These are phyloP conservation scores for Apogon hyalosoma DNA, from an alignment of 2,797 vertebrate species.

Conservation along the genomic window DNA sequence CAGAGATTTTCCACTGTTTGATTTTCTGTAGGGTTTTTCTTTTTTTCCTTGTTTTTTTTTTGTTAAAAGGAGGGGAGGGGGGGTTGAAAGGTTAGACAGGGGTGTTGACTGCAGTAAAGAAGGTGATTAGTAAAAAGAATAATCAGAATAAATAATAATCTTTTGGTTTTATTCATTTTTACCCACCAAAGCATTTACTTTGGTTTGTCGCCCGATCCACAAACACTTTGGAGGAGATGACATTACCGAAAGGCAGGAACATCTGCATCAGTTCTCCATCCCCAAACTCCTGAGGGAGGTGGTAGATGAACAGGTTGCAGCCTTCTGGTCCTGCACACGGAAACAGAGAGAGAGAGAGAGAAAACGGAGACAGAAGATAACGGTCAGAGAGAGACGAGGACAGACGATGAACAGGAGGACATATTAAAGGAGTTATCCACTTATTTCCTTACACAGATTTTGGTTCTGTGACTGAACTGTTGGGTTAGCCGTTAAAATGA, in stretches of 20 bases:
- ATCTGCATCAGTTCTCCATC: conserved; percentile 99
- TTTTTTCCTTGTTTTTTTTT: conserved; percentile 7
- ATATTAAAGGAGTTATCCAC: neutral
- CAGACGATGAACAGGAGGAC: neutral
- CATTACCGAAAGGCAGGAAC: conserved; percentile 99
- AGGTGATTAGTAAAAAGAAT: conserved; percentile 82
- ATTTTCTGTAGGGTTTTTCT: neutral
- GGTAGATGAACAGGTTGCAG: conserved; percentile 99
- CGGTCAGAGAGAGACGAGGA: conserved; percentile 19
- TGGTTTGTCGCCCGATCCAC: conserved; percentile 99
- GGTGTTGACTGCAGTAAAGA: conserved; percentile 79
- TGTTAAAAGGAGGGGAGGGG: conserved; percentile 54
- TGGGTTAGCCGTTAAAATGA: too few relatives aligned
- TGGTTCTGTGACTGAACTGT: neutral
- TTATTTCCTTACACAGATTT: conserved; percentile 7
- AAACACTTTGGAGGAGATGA: conserved; percentile 99
- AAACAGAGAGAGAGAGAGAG: conserved; percentile 58
- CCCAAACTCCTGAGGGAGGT: conserved; percentile 99
- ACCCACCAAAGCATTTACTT: conserved; percentile 99
- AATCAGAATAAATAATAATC: conserved; percentile 83
- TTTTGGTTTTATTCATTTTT: conserved; percentile 88
- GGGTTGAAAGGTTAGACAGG: conserved; percentile 55
- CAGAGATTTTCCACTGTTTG: conserved; percentile 40
- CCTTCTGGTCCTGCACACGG: conserved; percentile 93
- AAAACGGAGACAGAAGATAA: conserved; percentile 37